A percentile compares a stretch with the other conserved stretches of the same genome.
Evolutionary conservation across 1,140 invertebrate genomes (phyloP).

Genomic region (Psix sp.): DNA sequence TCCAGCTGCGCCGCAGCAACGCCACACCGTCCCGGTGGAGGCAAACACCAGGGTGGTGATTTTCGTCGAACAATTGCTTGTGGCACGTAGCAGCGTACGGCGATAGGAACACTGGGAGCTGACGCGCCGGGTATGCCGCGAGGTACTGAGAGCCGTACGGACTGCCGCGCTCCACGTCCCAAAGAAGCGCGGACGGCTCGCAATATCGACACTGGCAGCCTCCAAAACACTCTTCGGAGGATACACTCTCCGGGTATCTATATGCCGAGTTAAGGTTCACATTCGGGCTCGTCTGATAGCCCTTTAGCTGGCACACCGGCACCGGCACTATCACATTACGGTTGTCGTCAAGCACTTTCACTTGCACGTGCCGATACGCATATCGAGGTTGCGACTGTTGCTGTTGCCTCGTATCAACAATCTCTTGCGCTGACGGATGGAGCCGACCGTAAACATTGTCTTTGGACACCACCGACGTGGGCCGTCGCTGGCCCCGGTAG

Average conservation of each 20-base stretch:
- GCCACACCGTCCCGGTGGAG: constrained; percentile 64
- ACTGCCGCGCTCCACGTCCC: constrained; percentile 82
- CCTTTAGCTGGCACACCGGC: constrained; percentile 63
- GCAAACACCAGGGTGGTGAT: constrained; percentile 17
- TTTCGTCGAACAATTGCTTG: constrained; percentile 52
- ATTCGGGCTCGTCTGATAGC: constrained; percentile 59
- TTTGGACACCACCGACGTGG: constrained; percentile 39
- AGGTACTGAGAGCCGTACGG: constrained; percentile 66
- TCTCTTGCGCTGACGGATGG: constrained; percentile 65
- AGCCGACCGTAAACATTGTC: constrained; percentile 62
- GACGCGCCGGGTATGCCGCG: constrained; percentile 48
- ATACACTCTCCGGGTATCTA: constrained; percentile 69
- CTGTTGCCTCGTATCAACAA: constrained; percentile 68
- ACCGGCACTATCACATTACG: constrained; percentile 70
- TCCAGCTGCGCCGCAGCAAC: constrained; percentile 80
- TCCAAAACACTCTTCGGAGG: constrained; percentile 72
- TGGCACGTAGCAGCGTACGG: constrained; percentile 63
- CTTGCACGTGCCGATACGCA: constrained; percentile 69
- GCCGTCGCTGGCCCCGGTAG: constrained; percentile 54
- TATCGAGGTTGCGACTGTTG: too few relatives aligned
- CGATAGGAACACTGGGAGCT: constrained; percentile 67
- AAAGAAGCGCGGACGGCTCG: constrained; percentile 85
- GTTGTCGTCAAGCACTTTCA: constrained; percentile 76
- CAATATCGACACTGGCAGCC: constrained; percentile 88
- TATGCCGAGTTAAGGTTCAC: constrained; percentile 26